Evolutionary conservation across 2,888 invertebrate genomes (phyloP).

Genomic region (Macrophya annulata): DNA sequence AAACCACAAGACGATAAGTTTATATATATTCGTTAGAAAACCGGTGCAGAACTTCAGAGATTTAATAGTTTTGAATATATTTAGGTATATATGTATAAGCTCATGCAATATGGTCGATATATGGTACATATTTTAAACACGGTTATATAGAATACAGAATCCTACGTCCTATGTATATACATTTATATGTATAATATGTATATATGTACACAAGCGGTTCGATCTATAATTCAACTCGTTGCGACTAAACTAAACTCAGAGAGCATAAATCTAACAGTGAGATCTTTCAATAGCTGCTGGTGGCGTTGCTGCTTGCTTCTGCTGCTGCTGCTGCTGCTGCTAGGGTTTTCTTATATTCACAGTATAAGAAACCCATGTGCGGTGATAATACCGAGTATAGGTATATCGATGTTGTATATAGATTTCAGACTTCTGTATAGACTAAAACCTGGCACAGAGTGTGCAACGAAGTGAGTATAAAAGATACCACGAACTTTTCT

Average conservation of each 20-base stretch:
- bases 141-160: not conserved
- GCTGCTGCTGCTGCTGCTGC: not conserved
- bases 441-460: not conserved
- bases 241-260: conserved; percentile 67
- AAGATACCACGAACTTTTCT: not conserved
- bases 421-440: not conserved
- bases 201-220: conserved; percentile 7
- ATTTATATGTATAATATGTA: not conserved
- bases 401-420: not conserved
- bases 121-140: not conserved
- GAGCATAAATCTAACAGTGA: conserved; percentile 62
- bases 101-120: not conserved
- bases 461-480: not conserved
- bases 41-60: not conserved
- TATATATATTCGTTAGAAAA: not conserved
- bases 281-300: conserved; percentile 71
- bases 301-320: not conserved
- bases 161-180: not conserved
- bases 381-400: not conserved
- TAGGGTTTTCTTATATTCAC: conserved; percentile 17
- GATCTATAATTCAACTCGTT: conserved; percentile 74
- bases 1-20: conserved; percentile 11
- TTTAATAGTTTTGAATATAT: conserved; percentile 25
- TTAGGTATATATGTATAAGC: not conserved
- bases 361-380: not conserved